Evolutionary conservation across 2,888 invertebrate species (phyloP).

Genomic region (Drosophila villosipedis): DNA sequence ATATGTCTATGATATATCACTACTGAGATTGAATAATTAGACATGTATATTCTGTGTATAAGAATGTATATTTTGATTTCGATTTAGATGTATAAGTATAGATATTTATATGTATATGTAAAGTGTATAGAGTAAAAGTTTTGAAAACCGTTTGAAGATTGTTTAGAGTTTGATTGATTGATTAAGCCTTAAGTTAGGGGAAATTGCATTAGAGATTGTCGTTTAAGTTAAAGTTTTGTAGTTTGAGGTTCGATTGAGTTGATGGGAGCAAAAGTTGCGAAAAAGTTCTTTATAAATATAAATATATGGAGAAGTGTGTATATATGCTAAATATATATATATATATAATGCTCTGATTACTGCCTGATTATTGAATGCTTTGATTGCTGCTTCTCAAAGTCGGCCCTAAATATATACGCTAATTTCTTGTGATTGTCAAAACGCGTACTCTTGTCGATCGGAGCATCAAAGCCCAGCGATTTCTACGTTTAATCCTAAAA

Average conservation of each 20-base stretch:
- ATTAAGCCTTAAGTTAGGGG: constrained; percentile 57
- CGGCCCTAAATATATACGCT: constrained; percentile 76
- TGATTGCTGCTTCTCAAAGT: constrained; percentile 46
- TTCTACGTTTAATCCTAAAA: constrained; percentile 42
- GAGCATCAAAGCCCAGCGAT: constrained; percentile 63
- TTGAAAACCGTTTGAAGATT: constrained; percentile 70
- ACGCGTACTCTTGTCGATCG: constrained; percentile 85
- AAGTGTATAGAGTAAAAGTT: constrained; percentile 53
- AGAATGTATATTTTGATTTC: constrained; percentile 32
- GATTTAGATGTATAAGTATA: constrained; percentile 36
- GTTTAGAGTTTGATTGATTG: constrained; percentile 63
- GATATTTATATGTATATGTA: constrained; percentile 20
- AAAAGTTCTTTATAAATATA: constrained; percentile 72
- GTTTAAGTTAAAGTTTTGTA: constrained; percentile 47
- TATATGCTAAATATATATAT: constrained; percentile 48
- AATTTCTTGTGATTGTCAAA: constrained; percentile 85
- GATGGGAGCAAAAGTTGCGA: constrained; percentile 67
- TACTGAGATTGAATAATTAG: constrained; percentile 65
- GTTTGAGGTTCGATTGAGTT: constrained; percentile 56
- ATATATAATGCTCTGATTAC: constrained; percentile 39
- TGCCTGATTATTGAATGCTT: constrained; percentile 55
- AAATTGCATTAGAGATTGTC: constrained; percentile 75
- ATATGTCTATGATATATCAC: constrained; percentile 58
- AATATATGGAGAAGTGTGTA: constrained; percentile 43
- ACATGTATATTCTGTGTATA: constrained; percentile 43